Conservation (phyloP, 2,797 vertebrate species). For the Gadopsis marmoratus region DNA sequence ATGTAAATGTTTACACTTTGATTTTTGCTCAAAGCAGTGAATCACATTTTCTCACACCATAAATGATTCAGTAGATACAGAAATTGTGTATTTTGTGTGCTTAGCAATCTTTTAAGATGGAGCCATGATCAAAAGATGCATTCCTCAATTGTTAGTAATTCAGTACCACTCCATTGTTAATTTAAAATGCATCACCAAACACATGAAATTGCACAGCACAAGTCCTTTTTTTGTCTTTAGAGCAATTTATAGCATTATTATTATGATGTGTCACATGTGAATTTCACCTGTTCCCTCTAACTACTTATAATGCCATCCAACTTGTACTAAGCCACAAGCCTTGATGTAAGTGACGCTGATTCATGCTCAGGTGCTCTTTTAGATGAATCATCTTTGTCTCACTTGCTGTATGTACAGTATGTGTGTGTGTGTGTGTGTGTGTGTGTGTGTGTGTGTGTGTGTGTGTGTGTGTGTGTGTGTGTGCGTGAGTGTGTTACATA, state of each 20-base stretch:
- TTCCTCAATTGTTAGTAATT: slow-evolving; percentile 9
- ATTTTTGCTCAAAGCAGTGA: slow-evolving; percentile 17
- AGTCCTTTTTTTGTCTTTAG: background rate
- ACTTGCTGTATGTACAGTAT: slow-evolving; percentile 18
- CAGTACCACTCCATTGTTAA: background rate
- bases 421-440: background rate
- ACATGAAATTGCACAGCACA: background rate
- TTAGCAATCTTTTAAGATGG: background rate
- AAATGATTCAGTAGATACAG: background rate
- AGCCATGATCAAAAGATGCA: slow-evolving; percentile 11
- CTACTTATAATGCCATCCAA: slow-evolving; percentile 7
- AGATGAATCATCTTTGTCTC: slow-evolving; percentile 60
- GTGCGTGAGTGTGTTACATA: slow-evolving; percentile 37
- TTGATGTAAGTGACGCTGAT: slow-evolving; percentile 29
- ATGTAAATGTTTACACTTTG: slow-evolving; percentile 19
- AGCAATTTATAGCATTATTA: background rate
- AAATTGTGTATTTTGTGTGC: background rate
- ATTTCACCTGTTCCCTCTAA: slow-evolving; percentile 13
- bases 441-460: background rate
- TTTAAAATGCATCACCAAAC: background rate
- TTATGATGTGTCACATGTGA: background rate
- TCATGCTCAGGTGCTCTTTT: slow-evolving; percentile 55
- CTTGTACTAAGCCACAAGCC: slow-evolving; percentile 23
- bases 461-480: background rate
- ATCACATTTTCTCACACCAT: background rate